Base-by-base conservation (phyloP, 2,113 vertebrate genomes). In the Lepus europaeus region DNA sequence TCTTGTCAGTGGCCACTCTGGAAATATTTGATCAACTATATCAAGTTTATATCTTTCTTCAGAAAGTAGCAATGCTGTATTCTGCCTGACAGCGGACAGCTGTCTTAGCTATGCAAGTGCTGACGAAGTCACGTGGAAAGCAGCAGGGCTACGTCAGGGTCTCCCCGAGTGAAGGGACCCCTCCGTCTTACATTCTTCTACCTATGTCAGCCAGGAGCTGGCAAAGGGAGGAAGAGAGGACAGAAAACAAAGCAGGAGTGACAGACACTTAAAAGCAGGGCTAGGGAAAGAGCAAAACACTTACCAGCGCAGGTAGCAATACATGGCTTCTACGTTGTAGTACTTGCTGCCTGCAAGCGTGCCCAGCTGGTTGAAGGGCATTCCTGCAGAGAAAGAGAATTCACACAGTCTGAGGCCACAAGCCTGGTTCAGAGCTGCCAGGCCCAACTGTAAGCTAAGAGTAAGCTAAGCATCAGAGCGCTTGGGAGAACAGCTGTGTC, bases 231-330 rank as follows among this genome's bases (percentile, higher is more conserved):
- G 5, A 31, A 14, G 27, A 12, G 36, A 27, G 63, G 36, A 59
- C 16, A 51, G 51, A 92, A 96, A 68, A 33, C n/a, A 17, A 73
- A 89, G 36, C 36, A 86, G 22, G 0, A 17, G 39, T 3, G 6
- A 59, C 5, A 61, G 0, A 11, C 45, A 45, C 1, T 11, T 3
- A 56, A 78, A 19, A 77, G 23, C 39, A 77, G 49, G 79, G 7
- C 49, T 53, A 17, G 0, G 9, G 5, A n/a, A 23, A 17, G 27
- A 3, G 36, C 73, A 17, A 36, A 45, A 20, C n/a, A 95, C 99
- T 99, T 94, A 99, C 99, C 99, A 99, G 97, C 99, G 99, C 90
- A 99, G 96, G 98, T 99, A 99, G 98, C 99, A 99, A 90, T 99
- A 99, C 12, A 99, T 99, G 0, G 99, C 99, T 96, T 99, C 99